These are phyloP conservation scores for Seriola aureovittata DNA, from an alignment of 2,113 vertebrate genomes.

Conservation along the genomic window DNA sequence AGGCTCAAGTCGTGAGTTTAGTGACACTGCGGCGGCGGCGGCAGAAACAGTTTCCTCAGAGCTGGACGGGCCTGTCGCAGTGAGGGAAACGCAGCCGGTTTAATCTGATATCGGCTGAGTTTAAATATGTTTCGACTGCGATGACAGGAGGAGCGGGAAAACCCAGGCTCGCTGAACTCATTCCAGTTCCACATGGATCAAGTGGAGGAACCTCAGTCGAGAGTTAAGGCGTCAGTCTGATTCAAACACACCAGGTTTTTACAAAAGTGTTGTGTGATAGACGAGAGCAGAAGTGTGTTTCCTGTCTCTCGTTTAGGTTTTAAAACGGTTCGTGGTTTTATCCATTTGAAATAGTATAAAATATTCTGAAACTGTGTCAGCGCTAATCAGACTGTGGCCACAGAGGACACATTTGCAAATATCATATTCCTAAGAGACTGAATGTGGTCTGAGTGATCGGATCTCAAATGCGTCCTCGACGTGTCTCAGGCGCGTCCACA, in stretches of 20 bases:
- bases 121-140: not conserved
- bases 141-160: not conserved
- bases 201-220: not conserved
- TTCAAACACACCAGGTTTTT: not conserved
- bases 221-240: not conserved
- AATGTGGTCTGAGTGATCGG: no score
- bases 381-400: no score
- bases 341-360: no score
- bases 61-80: not conserved
- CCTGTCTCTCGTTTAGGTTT: no score
- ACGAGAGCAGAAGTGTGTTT: no score
- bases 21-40: not conserved
- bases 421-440: no score
- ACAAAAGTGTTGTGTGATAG: not conserved
- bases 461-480: no score
- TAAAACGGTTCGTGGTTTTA: no score
- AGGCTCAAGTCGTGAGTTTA: constrained; percentile 10
- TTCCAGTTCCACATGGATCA: not conserved
- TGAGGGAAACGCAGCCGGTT: not conserved
- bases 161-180: not conserved
- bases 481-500: no score
- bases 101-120: not conserved
- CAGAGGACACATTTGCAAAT: no score
- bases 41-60: not conserved
- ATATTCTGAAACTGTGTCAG: no score